These are phyloP conservation scores for Cirrhinus molitorella DNA, from an alignment of 2,797 vertebrate genomes.

Conservation along the genomic window DNA sequence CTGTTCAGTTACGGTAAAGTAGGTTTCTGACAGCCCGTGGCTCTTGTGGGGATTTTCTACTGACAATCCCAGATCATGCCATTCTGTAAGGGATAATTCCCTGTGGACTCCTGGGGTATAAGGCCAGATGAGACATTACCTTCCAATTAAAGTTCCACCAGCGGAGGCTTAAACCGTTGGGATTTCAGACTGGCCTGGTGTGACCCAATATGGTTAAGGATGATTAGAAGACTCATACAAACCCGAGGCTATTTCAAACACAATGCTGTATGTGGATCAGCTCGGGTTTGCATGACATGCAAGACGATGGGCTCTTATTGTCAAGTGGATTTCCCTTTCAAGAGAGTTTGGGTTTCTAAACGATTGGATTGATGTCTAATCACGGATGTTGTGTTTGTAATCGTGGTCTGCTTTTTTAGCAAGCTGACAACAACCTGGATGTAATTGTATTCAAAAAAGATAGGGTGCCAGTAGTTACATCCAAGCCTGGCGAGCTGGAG, in stretches of 20 bases:
- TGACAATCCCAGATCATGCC: conserved; percentile 40
- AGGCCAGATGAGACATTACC: conserved; percentile 43
- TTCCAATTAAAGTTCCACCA: conserved; percentile 47
- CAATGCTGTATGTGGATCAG: conserved; percentile 11
- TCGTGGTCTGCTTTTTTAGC: neutral
- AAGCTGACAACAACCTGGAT: conserved; percentile 1
- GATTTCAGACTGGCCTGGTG: conserved; percentile 35
- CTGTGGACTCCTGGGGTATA: conserved; percentile 28
- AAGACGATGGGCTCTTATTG: conserved; percentile 18
- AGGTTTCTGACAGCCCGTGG: conserved; percentile 36
- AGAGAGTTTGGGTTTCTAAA: neutral
- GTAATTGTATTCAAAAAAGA: neutral
- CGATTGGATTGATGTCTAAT: neutral
- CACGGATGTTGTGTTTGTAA: neutral
- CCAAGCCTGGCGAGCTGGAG: neutral
- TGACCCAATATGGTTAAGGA: conserved; percentile 43
- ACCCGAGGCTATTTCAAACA: conserved; percentile 36
- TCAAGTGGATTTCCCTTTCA: conserved; percentile 23
- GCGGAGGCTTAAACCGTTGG: conserved; percentile 10
- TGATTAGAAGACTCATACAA: conserved; percentile 46
- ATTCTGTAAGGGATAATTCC: conserved; percentile 45
- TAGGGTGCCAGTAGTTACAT: neutral
- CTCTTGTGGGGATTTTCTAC: conserved; percentile 39
- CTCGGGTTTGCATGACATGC: neutral
- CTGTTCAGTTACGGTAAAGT: conserved; percentile 23